phyloP scores from a whole-genome alignment of 2,113 vertebrate genomes.

The Tapirus terrestris region DNA sequence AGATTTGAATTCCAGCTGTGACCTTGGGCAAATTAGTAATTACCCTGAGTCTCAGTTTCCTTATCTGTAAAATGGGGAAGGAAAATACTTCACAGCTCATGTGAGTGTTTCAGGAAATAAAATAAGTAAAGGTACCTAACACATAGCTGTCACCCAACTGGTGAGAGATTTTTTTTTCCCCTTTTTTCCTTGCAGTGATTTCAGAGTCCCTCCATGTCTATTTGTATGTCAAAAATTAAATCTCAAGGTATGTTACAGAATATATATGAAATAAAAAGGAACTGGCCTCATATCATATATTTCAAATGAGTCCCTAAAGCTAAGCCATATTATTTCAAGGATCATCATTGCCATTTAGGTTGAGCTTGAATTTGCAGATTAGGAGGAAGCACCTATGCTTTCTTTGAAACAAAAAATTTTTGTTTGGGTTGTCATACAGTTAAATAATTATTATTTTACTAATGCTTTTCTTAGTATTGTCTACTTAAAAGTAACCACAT shows the following conservation, averaged over 20 bases:
- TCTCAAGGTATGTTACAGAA: conserved; percentile 20
- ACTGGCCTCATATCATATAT: neutral
- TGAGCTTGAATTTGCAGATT: conserved; percentile 20
- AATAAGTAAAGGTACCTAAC: neutral
- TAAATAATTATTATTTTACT: neutral
- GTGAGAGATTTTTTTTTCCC: neutral
- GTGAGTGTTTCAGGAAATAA: neutral
- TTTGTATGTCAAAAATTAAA: conserved; percentile 17
- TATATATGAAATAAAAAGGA: conserved; percentile 39
- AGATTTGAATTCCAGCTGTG: neutral
- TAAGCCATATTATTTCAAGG: neutral
- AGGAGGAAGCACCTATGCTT: neutral
- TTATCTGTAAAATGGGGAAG: neutral
- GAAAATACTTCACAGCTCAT: neutral
- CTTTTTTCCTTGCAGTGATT: neutral
- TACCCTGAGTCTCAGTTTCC: neutral
- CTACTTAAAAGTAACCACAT: neutral
- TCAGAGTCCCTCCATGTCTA: neutral
- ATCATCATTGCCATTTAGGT: neutral
- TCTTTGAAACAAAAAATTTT: neutral
- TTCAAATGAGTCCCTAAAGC: neutral
- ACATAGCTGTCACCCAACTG: neutral
- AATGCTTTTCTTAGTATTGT: neutral
- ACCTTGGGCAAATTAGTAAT: neutral
- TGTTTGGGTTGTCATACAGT: neutral